Conservation (phyloP, 2,888 invertebrate species). For the Hirtodrosophila confusa region DNA sequence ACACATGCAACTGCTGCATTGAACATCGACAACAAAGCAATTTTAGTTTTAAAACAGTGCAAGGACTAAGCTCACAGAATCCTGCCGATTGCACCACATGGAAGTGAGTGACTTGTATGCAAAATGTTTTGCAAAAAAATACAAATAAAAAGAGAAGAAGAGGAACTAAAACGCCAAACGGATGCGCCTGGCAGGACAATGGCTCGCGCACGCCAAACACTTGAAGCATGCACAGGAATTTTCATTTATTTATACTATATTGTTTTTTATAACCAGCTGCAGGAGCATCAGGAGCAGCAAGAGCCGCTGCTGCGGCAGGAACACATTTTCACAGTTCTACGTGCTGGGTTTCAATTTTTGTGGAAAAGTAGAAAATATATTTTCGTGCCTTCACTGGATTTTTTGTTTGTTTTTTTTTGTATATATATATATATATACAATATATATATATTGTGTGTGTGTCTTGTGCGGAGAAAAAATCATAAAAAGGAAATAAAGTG, state of each 20-base stretch:
- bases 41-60: slow-evolving; percentile 74
- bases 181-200: slow-evolving; percentile 75
- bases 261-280: slow-evolving; percentile 74
- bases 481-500: slow-evolving; percentile 72
- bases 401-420: slow-evolving; percentile 1
- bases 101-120: slow-evolving; percentile 76
- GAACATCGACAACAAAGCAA: slow-evolving; percentile 80
- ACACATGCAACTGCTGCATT: slow-evolving; percentile 69
- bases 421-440: slow-evolving; percentile 2
- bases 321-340: slow-evolving; percentile 68
- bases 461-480: slow-evolving; percentile 46
- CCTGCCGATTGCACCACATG: slow-evolving; percentile 49
- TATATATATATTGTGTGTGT: slow-evolving; percentile 4
- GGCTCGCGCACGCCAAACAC: slow-evolving; percentile 79
- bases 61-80: slow-evolving; percentile 65
- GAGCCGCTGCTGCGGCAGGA: slow-evolving; percentile 14
- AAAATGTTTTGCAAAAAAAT: slow-evolving; percentile 66
- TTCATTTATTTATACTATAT: slow-evolving; percentile 77
- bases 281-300: slow-evolving; percentile 6
- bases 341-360: slow-evolving; percentile 76
- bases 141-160: slow-evolving; percentile 25
- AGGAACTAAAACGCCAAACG: slow-evolving; percentile 60
- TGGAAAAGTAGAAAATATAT: slow-evolving; percentile 71
- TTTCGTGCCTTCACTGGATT: slow-evolving; percentile 35
- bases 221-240: slow-evolving; percentile 79